Percentiles rank a stretch among this genome's conserved stretches.
Conservation (phyloP, 2,888 invertebrate genomes). For the Rhodophaea formosa region DNA sequence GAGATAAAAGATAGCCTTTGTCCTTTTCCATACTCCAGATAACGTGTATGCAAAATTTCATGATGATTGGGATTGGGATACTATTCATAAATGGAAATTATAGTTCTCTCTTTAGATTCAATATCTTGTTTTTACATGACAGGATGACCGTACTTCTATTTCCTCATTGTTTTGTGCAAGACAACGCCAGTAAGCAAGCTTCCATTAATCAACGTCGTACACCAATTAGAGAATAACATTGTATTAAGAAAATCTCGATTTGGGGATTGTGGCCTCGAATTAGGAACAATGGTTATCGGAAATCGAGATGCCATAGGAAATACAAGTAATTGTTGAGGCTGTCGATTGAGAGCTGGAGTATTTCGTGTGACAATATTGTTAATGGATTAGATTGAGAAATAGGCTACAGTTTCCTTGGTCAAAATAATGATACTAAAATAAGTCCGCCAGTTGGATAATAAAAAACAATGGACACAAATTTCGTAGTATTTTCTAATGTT, state of each 20-base stretch:
- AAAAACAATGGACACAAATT: no score
- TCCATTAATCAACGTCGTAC: constrained; percentile 41
- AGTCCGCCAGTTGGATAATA: no score
- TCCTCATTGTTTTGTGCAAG: background rate
- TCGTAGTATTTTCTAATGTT: no score
- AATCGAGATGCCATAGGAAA: constrained; percentile 22
- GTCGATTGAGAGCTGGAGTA: background rate
- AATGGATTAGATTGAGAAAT: background rate
- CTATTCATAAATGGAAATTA: no score
- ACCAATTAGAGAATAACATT: constrained; percentile 50
- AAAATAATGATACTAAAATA: no score
- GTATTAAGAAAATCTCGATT: constrained; percentile 39
- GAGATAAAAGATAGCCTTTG: no score
- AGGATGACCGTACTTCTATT: background rate
- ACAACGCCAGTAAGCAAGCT: constrained; percentile 35
- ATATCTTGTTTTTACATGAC: no score
- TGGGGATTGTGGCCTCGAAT: constrained; percentile 35
- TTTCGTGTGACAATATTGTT: background rate
- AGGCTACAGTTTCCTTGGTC: background rate
- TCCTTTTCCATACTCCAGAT: no score
- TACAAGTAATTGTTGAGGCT: constrained; percentile 27
- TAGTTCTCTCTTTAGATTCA: no score
- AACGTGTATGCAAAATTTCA: no score
- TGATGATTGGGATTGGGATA: no score
- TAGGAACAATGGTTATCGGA: constrained; percentile 24